A percentile compares a stretch with the other conserved stretches of the same genome.
These are phyloP conservation scores for Hydrotaea diabolus DNA, from an alignment of 2,888 invertebrate genomes.

Conservation along the genomic window DNA sequence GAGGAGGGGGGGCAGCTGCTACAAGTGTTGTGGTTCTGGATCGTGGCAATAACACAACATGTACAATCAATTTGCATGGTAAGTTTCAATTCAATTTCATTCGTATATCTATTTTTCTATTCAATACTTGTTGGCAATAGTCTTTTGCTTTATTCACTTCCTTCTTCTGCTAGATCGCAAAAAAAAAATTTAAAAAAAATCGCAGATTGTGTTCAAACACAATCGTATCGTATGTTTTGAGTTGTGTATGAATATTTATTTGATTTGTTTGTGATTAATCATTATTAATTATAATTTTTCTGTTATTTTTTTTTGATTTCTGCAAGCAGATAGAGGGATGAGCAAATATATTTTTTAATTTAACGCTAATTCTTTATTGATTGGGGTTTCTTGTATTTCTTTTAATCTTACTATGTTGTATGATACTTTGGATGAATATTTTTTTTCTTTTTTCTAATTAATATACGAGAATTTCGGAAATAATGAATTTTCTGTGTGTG, in stretches of 20 bases:
- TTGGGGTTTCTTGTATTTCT: conserved; percentile 23
- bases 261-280: conserved; percentile 58
- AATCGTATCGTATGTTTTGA: background rate
- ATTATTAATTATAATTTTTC: conserved; percentile 56
- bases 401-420: conserved; percentile 33
- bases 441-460: background rate
- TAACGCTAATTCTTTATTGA: conserved; percentile 52
- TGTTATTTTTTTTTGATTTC: background rate
- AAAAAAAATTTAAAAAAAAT: background rate
- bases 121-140: conserved; percentile 11
- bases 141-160: conserved; percentile 42
- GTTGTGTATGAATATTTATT: conserved; percentile 34
- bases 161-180: conserved; percentile 35
- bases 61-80: conserved; percentile 98
- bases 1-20: conserved; percentile 83
- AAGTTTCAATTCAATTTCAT: conserved; percentile 79
- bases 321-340: conserved; percentile 29
- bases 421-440: background rate
- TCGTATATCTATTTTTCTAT: conserved; percentile 18
- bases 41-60: conserved; percentile 97
- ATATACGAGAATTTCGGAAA: too few species aligned
- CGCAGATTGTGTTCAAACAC: background rate
- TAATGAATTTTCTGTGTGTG: too few species aligned
- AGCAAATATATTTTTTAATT: conserved; percentile 32
- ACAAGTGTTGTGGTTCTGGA: conserved; percentile 95